Percentiles rank a stretch among this genome's conserved stretches.
phyloP scores from a whole-genome alignment of 2,888 invertebrate species.

The Volucella inflata region DNA sequence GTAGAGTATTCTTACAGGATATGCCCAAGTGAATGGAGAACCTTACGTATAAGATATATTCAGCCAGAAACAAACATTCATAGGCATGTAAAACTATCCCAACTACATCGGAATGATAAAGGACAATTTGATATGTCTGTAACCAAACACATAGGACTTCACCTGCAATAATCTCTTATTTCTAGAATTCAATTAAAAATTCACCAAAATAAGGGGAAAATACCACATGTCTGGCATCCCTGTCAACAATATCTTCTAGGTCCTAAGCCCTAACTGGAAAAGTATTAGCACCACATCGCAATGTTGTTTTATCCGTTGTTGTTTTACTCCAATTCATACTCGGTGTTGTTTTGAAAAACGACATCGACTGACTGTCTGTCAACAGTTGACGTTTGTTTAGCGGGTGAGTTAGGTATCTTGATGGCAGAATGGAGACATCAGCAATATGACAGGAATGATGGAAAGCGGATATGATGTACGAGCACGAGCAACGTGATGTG shows the following conservation, averaged over 20 bases:
- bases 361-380: slow-evolving; percentile 42
- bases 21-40: no score
- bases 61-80: no score
- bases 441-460: slow-evolving; percentile 52
- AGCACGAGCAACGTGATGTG: slow-evolving; percentile 24
- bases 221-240: no score
- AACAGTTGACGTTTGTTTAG: slow-evolving; percentile 55
- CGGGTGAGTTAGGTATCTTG: slow-evolving; percentile 40
- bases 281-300: slow-evolving; percentile 34
- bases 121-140: no score
- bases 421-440: slow-evolving; percentile 12
- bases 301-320: slow-evolving; percentile 25
- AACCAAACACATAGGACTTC: no score
- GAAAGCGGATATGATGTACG: slow-evolving; percentile 43
- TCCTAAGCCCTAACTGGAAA: slow-evolving; percentile 7
- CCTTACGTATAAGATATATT: no score
- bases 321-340: not conserved
- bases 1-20: no score
- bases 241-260: slow-evolving; percentile 12
- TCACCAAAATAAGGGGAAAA: no score
- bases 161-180: no score
- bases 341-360: slow-evolving; percentile 1
- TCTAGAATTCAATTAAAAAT: no score
- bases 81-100: no score
- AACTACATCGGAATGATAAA: no score